Conservation (phyloP, 2,888 invertebrate genomes). For the Apamea monoglypha region DNA sequence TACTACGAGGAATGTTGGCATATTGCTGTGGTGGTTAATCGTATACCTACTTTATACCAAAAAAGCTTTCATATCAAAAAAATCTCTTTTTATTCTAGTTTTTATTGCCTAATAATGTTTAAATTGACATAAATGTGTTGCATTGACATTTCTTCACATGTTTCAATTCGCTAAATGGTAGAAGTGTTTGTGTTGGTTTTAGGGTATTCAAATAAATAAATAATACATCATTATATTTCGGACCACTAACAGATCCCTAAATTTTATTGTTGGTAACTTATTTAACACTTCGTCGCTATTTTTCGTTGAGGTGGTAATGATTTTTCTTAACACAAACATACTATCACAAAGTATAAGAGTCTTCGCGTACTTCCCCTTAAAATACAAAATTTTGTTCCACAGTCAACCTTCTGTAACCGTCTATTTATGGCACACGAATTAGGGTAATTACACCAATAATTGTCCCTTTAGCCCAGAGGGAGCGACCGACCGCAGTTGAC, state of each 20-base stretch:
- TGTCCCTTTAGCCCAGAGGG: conserved; percentile 55
- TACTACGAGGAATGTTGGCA: neutral
- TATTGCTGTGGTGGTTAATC: neutral
- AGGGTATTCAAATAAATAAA: too few relatives aligned
- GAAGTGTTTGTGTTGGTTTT: too few relatives aligned
- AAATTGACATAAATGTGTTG: neutral
- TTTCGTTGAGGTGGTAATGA: neutral
- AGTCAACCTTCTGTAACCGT: conserved; percentile 50
- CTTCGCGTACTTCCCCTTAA: conserved; percentile 42
- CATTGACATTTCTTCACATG: neutral
- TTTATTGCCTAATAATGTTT: neutral
- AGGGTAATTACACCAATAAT: conserved; percentile 70
- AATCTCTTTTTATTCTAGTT: neutral
- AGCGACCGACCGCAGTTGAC: conserved; percentile 58
- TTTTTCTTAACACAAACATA: neutral
- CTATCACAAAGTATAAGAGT: neutral
- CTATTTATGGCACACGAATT: conserved; percentile 65
- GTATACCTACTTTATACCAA: neutral
- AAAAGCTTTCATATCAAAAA: neutral
- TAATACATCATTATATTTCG: too few relatives aligned
- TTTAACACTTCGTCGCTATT: neutral
- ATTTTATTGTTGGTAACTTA: too few relatives aligned
- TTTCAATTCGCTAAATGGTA: neutral
- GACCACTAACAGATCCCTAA: too few relatives aligned
- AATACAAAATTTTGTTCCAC: conserved; percentile 32